phyloP scores from a whole-genome alignment of 2,888 invertebrate species.

The Perithous albicinctus region DNA sequence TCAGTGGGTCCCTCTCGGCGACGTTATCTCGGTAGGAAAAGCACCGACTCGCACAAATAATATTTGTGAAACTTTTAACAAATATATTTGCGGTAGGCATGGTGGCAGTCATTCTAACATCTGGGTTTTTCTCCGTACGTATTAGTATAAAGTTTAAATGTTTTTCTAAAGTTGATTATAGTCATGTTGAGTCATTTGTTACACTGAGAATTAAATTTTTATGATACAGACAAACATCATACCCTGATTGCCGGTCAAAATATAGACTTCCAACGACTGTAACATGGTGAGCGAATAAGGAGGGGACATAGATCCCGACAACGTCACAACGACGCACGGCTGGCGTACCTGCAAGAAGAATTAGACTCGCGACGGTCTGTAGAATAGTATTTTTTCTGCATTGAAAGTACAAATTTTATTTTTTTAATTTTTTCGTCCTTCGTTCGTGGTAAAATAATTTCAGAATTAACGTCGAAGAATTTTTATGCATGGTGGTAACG shows the following conservation, averaged over 20 bases:
- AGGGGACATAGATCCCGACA: constrained; percentile 2
- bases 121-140: constrained; percentile 12
- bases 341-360: constrained; percentile 7
- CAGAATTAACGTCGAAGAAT: constrained; percentile 2
- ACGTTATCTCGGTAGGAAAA: not conserved
- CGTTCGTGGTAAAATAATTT: not conserved
- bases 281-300: constrained; percentile 2
- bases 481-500: constrained; percentile 4
- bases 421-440: no score
- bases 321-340: constrained; percentile 9
- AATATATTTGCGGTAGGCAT: constrained; percentile 6
- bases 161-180: not conserved
- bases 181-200: not conserved
- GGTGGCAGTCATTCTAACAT: constrained; percentile 6
- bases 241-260: no score
- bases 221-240: no score
- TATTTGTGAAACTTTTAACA: constrained; percentile 9
- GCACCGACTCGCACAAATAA: constrained; percentile 22
- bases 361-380: constrained; percentile 7
- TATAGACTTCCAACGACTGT: not conserved
- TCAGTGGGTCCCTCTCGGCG: constrained; percentile 7
- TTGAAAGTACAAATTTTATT: not conserved
- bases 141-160: not conserved
- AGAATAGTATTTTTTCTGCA: not conserved
- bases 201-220: not conserved